Conservation (phyloP, 2,888 invertebrate genomes). For the Melikaiella ostensackeni region DNA sequence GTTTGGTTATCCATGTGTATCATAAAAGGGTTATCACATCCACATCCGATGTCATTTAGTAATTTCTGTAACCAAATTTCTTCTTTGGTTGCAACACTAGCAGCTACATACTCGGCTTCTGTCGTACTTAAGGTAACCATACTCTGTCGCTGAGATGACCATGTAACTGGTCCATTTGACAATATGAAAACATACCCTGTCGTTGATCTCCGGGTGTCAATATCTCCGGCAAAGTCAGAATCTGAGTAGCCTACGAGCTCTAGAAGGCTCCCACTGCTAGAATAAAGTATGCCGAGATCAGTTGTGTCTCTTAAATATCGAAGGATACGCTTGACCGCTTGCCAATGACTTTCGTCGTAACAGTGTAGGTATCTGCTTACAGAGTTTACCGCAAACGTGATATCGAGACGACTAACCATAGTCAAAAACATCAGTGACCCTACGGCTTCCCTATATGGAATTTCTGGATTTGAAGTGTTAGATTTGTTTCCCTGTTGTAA, state of each 20-base stretch:
- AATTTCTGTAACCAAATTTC: too few relatives aligned
- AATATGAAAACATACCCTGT: too few relatives aligned
- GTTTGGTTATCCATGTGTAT: too few relatives aligned
- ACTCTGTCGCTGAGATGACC: constrained; percentile 47
- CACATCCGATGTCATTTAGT: neutral
- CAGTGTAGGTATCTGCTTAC: constrained; percentile 45
- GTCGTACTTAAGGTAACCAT: constrained; percentile 43
- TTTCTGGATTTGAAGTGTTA: neutral
- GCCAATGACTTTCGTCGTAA: constrained; percentile 48
- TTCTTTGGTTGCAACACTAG: too few relatives aligned
- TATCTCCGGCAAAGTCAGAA: constrained; percentile 50
- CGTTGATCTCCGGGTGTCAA: constrained; percentile 50
- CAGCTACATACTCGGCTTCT: too few relatives aligned
- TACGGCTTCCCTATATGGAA: constrained; percentile 50
- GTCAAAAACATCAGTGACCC: constrained; percentile 47
- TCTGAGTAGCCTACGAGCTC: constrained; percentile 48
- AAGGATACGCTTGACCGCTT: constrained; percentile 49
- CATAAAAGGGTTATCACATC: neutral
- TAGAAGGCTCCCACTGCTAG: neutral
- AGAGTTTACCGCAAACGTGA: constrained; percentile 42
- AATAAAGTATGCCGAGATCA: constrained; percentile 47
- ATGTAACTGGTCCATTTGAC: too few relatives aligned
- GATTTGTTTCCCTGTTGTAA: neutral
- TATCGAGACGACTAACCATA: constrained; percentile 45
- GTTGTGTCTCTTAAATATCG: constrained; percentile 49